Base-by-base conservation (phyloP, 2,797 vertebrate species). In the Apodemus agrarius region DNA sequence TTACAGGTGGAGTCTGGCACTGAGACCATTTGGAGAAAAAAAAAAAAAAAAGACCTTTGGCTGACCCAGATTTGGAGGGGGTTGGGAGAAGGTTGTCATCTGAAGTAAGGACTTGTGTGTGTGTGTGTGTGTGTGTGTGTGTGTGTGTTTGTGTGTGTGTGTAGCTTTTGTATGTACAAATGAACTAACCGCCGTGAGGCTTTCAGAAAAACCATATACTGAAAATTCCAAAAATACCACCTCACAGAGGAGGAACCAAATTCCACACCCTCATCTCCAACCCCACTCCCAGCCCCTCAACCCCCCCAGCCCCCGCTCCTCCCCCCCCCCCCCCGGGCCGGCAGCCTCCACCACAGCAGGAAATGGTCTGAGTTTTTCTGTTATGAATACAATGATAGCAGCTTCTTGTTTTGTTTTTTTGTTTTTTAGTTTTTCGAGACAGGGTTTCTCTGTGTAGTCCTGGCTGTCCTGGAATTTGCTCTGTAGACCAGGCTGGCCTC, bases 361-460 rank as follows among this genome's bases (percentile, higher is more conserved):
- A 97, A 94, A 96, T 21, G 85, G 72, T 34, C 85, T 89, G 54
- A 59, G 46, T 21, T 82, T 81, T 95, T 95, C 78, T 74, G 31
- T 67, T 65, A 16, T 17, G 37, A 94, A 86, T 19, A 7, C 46
- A 7, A 16, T 14, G 46, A 67, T 49, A 93, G 72, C 54, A 69
- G 69, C 59, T 95, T n/a, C n/a, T n/a, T n/a, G n/a, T n/a, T n/a
- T n/a, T n/a, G n/a, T n/a, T n/a, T n/a, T n/a, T n/a, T n/a, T n/a
- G n/a, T n/a, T n/a, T n/a, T n/a, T n/a, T n/a, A n/a, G n/a, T n/a
- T n/a, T n/a, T n/a, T n/a, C n/a, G n/a, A n/a, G n/a, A n/a, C n/a
- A n/a, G n/a, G n/a, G n/a, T n/a, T n/a, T n/a, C n/a, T n/a, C n/a
- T n/a, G n/a, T n/a, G n/a, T n/a, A n/a, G n/a, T n/a, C n/a, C n/a